Evolutionary conservation across 2,113 vertebrate genomes (phyloP), one percentile per base, ranked within the genome.

Genomic region (Boulengeromyrus knoepffleri): DNA sequence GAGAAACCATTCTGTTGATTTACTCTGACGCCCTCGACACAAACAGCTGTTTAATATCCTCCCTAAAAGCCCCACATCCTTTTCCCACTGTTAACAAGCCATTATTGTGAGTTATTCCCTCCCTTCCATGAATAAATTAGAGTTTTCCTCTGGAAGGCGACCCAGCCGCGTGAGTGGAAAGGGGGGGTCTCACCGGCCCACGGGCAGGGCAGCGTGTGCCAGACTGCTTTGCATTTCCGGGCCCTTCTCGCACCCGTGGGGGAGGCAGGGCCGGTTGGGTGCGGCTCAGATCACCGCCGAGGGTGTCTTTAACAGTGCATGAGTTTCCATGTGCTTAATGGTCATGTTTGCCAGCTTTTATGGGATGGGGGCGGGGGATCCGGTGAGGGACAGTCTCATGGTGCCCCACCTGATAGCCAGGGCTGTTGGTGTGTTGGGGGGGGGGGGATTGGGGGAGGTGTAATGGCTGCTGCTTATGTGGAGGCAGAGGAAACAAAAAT

Each of bases 41-140:
- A 95, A 98, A 96, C 97, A 98, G 97, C 97, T 98, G 97, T 95
- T 98, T 98, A 98, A 98, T 98, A 97, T 97, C 96, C 96, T 96
- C 95, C 96, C 96, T 96, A 96, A 97, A 97, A 97, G 97, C 96
- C 96, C 94, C 93, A 94, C 97, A 97, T 97, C 96, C 95, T 97
- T 97, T 95, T 95, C 97, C 96, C 89, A 93, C 96, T 97, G 97
- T 98, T 98, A 98, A 97, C 96, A 97, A 97, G 97, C 96, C 96
- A 97, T 99, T 98, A 97, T 95, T 95, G 93, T 97, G 97, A 99
- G 94, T 97, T 97, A 98, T 97, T 94, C 92, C 88, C 92, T 95
- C 95, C 95, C 94, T 95, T 93, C 93, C 94, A 93, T 95, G 94
- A 94, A 96, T 97, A 96, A 97, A 98, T 97, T 96, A 94, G 92